These are phyloP conservation scores for Pipistrellus pygmaeus DNA, from an alignment of 2,797 vertebrate species.

Conservation along the genomic window DNA sequence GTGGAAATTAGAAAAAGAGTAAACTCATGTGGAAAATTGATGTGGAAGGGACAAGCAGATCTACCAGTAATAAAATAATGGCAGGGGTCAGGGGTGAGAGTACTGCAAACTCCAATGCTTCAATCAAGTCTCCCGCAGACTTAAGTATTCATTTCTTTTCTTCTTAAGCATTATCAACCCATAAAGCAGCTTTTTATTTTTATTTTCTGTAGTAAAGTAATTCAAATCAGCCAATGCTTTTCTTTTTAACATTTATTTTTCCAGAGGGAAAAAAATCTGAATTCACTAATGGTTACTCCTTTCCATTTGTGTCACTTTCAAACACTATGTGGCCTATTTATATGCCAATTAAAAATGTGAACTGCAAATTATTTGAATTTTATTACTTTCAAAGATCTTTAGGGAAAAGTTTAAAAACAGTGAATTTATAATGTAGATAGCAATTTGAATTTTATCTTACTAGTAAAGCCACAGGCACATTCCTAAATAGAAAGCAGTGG, in stretches of 20 bases:
- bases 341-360: slow-evolving; percentile 26
- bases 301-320: not conserved
- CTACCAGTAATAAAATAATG: not conserved
- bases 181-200: not conserved
- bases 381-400: slow-evolving; percentile 6
- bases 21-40: not conserved
- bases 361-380: slow-evolving; percentile 33
- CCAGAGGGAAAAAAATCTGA: not conserved
- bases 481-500: not conserved
- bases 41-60: not conserved
- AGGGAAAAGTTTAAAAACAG: not conserved
- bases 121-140: not conserved
- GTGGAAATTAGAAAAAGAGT: not conserved
- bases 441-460: not conserved
- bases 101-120: not conserved
- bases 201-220: not conserved
- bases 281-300: not conserved
- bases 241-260: not conserved
- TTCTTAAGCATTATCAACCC: not conserved
- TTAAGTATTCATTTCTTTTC: not conserved
- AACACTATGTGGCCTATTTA: not conserved
- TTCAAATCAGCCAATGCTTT: not conserved
- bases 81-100: not conserved
- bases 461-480: not conserved
- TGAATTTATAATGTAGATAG: not conserved